Evolutionary conservation across 1,140 invertebrate species (phyloP).

Genomic region (Trinorchestia longiramus): DNA sequence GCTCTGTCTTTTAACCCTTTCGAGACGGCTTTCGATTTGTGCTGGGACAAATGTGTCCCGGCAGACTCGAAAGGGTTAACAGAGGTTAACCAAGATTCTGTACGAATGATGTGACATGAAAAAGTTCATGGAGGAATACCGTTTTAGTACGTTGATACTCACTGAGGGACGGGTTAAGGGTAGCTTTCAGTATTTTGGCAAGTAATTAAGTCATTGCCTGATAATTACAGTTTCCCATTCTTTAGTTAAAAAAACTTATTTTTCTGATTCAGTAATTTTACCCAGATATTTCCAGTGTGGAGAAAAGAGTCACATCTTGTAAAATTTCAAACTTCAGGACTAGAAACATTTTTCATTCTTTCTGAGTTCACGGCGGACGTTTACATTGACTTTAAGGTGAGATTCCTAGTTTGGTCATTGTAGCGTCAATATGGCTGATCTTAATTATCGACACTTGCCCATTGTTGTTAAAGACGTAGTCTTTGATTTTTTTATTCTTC

Average conservation of each 20-base stretch:
- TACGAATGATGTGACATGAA: background rate
- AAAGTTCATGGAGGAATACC: background rate
- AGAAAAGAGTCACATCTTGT: background rate
- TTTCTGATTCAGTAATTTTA: background rate
- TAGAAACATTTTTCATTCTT: background rate
- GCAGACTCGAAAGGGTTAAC: too few species aligned
- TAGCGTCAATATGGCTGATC: background rate
- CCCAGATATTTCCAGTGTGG: background rate
- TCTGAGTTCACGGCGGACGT: background rate
- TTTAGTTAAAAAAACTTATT: background rate
- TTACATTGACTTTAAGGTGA: background rate
- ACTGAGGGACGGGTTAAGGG: background rate
- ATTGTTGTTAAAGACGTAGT: background rate
- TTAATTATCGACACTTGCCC: background rate
- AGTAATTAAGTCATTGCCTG: background rate
- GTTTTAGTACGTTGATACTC: background rate
- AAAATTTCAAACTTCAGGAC: background rate
- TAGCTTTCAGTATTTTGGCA: background rate
- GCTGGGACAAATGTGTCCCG: too few species aligned
- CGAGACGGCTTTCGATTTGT: too few species aligned
- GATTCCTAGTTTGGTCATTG: background rate
- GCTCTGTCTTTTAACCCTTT: background rate
- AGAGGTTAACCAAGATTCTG: background rate
- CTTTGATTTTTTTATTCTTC: background rate
- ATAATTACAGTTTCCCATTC: background rate